These are phyloP conservation scores for Sturnira hondurensis DNA, from an alignment of 2,113 vertebrate species.

Conservation along the genomic window DNA sequence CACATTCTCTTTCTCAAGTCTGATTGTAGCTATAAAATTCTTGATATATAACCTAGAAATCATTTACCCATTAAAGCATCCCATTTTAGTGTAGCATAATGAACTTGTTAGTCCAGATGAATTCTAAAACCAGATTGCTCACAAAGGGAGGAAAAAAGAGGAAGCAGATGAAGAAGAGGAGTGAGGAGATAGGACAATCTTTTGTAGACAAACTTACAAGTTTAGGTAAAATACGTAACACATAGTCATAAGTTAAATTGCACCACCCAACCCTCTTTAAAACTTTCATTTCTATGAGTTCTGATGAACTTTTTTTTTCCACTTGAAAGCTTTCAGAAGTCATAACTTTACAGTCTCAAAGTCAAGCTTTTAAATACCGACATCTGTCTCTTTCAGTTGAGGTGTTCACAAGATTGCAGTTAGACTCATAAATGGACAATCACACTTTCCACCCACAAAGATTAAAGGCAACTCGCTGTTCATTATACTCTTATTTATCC, in stretches of 20 bases:
- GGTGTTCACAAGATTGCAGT: background rate
- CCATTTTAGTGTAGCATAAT: background rate
- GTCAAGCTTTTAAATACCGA: background rate
- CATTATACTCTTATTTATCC: background rate
- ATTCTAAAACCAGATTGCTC: background rate
- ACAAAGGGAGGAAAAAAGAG: background rate
- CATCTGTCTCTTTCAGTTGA: background rate
- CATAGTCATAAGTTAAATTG: background rate
- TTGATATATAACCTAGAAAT: background rate
- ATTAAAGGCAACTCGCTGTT: background rate
- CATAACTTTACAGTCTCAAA: background rate
- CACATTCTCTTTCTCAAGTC: background rate
- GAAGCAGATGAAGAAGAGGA: background rate
- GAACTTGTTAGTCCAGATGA: background rate
- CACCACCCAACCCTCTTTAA: background rate
- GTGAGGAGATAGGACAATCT: background rate
- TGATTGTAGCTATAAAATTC: background rate
- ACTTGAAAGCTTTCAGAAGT: background rate
- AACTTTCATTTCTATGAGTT: background rate
- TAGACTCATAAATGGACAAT: background rate
- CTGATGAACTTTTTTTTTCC: background rate
- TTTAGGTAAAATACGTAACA: background rate
- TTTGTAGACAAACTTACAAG: background rate
- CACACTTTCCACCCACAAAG: background rate
- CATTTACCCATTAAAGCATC: background rate